Evolutionary conservation across 2,113 vertebrate species (phyloP), one percentile per base, ranked within the genome.

Genomic region (Pardalotus punctatus): DNA sequence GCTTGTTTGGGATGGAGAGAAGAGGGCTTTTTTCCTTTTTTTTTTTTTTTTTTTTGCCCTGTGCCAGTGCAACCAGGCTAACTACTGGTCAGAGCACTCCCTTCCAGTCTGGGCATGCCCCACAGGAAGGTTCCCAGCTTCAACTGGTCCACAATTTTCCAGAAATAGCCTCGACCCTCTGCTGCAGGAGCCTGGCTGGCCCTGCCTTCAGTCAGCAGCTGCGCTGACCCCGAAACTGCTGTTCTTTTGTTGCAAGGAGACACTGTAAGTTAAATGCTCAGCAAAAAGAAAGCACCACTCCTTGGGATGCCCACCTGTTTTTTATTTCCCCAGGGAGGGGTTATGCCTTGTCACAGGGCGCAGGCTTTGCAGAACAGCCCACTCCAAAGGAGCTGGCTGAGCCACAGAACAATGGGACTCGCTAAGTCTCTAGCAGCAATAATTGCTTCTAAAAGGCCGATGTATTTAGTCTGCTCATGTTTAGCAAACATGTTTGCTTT

Each of bases 251-350:
- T 81, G 27, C 25, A 35, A n/a, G 51, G 72, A 70, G 50, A 58
- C 27, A 5, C 27, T 33, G 4, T 25, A 22, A 83, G 20, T 83
- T 47, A 51, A 83, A 81, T 5, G 23, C 76, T 81, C 19, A 51
- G 47, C 60, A 28, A 3, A 85, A 94, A 67, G 56, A 10, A 70
- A 71, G 11, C 47, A 5, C 4, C 0, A 3, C 61, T 72, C 40
- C 69, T 83, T 53, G 38, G 86, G 81, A 66, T 91, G 48, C 51
- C 92, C 90, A 91, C 78, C 90, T 96, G 93, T 6, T 88, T 96
- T 94, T 88, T 83, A 88, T 96, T 96, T 96, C 50, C 19, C 17
- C 21, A 40, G 36, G 53, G 76, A 81, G 24, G 65, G 12, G 28
- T 72, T 90, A 11, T 0, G 9, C 11, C 2, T 73, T 43, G 23